phyloP scores from a whole-genome alignment of 2,113 vertebrate species.

The Taxidea taxus region DNA sequence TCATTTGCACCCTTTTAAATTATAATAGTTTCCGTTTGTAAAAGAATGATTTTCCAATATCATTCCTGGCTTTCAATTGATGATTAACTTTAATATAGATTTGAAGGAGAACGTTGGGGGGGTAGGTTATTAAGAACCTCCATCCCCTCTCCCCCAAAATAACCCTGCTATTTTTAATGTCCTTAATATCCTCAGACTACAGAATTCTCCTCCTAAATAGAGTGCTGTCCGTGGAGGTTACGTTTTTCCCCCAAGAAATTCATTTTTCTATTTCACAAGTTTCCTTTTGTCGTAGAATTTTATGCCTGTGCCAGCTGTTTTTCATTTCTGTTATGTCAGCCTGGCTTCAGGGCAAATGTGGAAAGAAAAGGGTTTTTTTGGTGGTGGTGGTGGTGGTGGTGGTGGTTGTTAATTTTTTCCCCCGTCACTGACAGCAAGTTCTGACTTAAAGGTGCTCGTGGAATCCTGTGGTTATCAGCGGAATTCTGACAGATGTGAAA shows the following conservation, averaged over 20 bases:
- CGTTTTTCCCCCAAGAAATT: slow-evolving; percentile 26
- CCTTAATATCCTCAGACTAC: slow-evolving; percentile 83
- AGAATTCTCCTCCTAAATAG: slow-evolving; percentile 82
- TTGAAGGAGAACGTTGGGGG: slow-evolving; percentile 77
- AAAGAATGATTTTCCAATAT: slow-evolving; percentile 91
- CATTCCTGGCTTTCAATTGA: slow-evolving; percentile 83
- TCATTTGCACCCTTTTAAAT: slow-evolving; percentile 85
- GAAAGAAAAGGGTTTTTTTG: neutral
- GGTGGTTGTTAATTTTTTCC: neutral
- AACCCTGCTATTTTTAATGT: slow-evolving; percentile 82
- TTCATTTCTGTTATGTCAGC: slow-evolving; percentile 40
- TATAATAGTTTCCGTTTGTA: slow-evolving; percentile 87
- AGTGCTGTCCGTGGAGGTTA: slow-evolving; percentile 50
- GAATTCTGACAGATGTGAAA: slow-evolving; percentile 55
- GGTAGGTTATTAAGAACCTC: neutral
- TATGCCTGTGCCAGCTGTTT: slow-evolving; percentile 43
- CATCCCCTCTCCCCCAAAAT: slow-evolving; percentile 57
- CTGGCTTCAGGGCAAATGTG: neutral
- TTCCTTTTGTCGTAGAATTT: slow-evolving; percentile 54
- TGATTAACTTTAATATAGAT: slow-evolving; percentile 84
- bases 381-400: no score
- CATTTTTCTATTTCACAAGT: slow-evolving; percentile 62
- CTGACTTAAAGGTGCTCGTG: neutral
- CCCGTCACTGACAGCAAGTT: slow-evolving; percentile 43
- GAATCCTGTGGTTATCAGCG: slow-evolving; percentile 41